Evolutionary conservation across 2,797 vertebrate species (phyloP).

Genomic region (Sebastes kiyomatsui): DNA sequence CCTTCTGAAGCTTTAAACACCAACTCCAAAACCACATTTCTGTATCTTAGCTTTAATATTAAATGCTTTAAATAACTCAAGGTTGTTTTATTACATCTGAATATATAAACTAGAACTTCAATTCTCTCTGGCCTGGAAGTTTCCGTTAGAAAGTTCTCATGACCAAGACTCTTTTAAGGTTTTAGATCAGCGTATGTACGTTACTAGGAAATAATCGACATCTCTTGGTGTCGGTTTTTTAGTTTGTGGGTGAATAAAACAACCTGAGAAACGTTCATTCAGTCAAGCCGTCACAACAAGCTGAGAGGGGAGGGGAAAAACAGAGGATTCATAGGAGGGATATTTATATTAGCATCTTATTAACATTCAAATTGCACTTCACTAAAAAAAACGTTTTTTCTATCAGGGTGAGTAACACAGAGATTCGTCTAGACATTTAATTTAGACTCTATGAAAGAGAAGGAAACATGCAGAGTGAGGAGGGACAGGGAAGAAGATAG

Average conservation of each 20-base stretch:
- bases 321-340: neutral
- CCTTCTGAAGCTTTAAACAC: neutral
- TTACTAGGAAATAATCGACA: neutral
- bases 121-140: neutral
- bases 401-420: slow-evolving; percentile 12
- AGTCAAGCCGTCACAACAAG: slow-evolving; percentile 34
- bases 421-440: slow-evolving; percentile 20
- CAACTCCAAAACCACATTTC: slow-evolving; percentile 16
- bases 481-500: neutral
- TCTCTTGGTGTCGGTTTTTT: neutral
- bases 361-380: slow-evolving; percentile 46
- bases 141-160: neutral
- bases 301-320: neutral
- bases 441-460: slow-evolving; percentile 21
- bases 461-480: slow-evolving; percentile 36
- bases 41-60: slow-evolving; percentile 8
- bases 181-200: neutral
- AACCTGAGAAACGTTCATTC: slow-evolving; percentile 33
- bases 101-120: neutral
- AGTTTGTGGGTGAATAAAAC: neutral
- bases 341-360: slow-evolving; percentile 43
- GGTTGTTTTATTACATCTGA: slow-evolving; percentile 6
- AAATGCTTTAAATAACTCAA: slow-evolving; percentile 4
- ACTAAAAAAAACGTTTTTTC: neutral
- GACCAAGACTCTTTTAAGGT: neutral